Base-by-base conservation (phyloP, 2,113 vertebrate genomes). In the Rhinopomastus cyanomelas region DNA sequence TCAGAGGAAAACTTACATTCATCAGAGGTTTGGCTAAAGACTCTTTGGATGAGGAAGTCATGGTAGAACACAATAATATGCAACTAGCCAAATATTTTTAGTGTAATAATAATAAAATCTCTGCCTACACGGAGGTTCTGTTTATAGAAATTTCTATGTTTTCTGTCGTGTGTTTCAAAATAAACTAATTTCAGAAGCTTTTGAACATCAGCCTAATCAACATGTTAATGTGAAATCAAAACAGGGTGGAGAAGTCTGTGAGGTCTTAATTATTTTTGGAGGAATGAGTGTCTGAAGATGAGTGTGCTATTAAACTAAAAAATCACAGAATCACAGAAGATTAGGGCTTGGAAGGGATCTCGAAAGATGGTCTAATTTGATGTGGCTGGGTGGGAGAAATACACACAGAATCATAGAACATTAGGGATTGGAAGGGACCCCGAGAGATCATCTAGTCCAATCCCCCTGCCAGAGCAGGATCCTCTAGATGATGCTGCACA, bases 71-170 rank as follows among this genome's bases (percentile, higher is more conserved):
- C 12, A 42, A 10, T 60, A 17, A 64, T 67, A 68, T 48, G 46
- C 5, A 3, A 44, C 9, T 52, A 64, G 32, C 39, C 19, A 36
- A 4, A 15, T 53, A 21, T 48, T 57, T 81, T 34, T 8, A 52
- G 10, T 44, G 60, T 29, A 37, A 20, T 53, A n/a, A 30, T 77
- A 6, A 68, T 60, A 22, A 6, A 34, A 21, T 27, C 26, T 56
- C 16, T 55, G 16, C 3, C 22, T n/a, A 55, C 11, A 42, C 39
- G n/a, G 14, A 64, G 30, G 61, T 69, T 53, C 72, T 36, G 3
- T 23, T n/a, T 29, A 9, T 0, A 55, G 2, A 49, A 29, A 64
- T 53, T 44, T 16, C 8, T 73, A 0, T 7, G 1, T 39, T 84
- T 83, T 76, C 25, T 39, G 16, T 51, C 29, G 21, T 10, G 8